Base-by-base conservation (phyloP, 2,797 vertebrate genomes). In the Poeciliopsis gracilis region DNA sequence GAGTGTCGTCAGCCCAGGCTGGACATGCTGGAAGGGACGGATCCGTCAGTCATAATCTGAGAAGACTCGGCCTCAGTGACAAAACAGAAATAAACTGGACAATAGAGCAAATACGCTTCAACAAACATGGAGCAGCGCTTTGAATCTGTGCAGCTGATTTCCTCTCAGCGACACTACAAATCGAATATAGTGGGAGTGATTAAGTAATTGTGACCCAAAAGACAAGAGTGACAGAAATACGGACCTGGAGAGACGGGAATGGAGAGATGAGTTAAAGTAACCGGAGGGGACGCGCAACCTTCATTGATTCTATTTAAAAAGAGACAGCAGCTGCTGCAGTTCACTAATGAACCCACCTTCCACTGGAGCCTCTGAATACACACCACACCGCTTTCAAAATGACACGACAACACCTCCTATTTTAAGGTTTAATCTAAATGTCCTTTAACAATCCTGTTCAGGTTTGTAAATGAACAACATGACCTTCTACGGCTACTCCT, bases 21-120 rank as follows among this genome's bases (percentile, higher is more conserved):
- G 73, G 80, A 78, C 89, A 87, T 90, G 90, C 81, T 76, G 80
- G 72, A 83, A 78, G 86, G 79, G 79, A 79, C 84, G 13, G 55
- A 9, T 77, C 53, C 86, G 86, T 93, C 91, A 90, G 91, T 94
- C 73, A 47, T 89, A 93, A 93, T 90, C 72, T 82, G 70, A 86
- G 88, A 79, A 88, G 82, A 53, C 82, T 84, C 88, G 80, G 80
- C 67, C 81, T 88, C 91, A 91, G 90, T 92, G 87, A 85, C 25
- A 86, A 83, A 90, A 28, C 49, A 84, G 77, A 87, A 92, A 93
- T 89, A 92, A 92, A 93, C 85, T 90, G 36, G 77, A 82, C 82
- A 12, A 86, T 72, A 53, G 7, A 43, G 76, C 76, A 87, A 91
- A 83, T 81, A 74, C 20, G 51, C 71, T 46, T 51, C 72, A 78